phyloP scores from a whole-genome alignment of 2,797 vertebrate species.

The Bufotes viridis region DNA sequence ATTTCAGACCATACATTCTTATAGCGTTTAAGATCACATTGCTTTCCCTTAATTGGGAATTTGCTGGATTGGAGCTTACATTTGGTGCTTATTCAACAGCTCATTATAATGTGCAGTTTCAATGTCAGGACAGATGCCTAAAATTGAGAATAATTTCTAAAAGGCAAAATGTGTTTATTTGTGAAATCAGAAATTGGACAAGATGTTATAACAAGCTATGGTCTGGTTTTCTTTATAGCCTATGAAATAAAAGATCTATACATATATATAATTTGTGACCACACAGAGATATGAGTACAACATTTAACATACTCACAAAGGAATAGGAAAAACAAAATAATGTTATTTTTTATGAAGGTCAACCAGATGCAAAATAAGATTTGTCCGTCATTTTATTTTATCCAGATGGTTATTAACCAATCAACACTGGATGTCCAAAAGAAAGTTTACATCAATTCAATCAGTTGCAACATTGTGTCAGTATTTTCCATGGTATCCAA shows the following conservation, averaged over 20 bases:
- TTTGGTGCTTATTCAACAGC: slow-evolving; percentile 65
- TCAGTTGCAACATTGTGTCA: slow-evolving; percentile 32
- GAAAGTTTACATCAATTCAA: slow-evolving; percentile 45
- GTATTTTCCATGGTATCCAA: slow-evolving; percentile 27
- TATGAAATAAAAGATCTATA: slow-evolving; percentile 68
- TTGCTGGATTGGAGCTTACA: slow-evolving; percentile 66
- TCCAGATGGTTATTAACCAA: slow-evolving; percentile 21
- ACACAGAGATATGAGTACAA: slow-evolving; percentile 68
- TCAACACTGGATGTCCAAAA: slow-evolving; percentile 34
- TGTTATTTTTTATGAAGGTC: slow-evolving; percentile 41
- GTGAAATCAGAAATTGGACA: slow-evolving; percentile 68
- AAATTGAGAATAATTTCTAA: slow-evolving; percentile 62
- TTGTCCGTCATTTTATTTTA: slow-evolving; percentile 26
- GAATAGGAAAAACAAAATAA: slow-evolving; percentile 65
- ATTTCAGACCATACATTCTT: slow-evolving; percentile 16
- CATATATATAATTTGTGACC: slow-evolving; percentile 64
- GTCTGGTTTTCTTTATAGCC: slow-evolving; percentile 62
- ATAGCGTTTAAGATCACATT: slow-evolving; percentile 42
- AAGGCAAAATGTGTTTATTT: slow-evolving; percentile 69
- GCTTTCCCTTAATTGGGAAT: slow-evolving; percentile 64
- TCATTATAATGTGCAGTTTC: slow-evolving; percentile 61
- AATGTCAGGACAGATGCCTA: slow-evolving; percentile 33
- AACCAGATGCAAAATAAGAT: slow-evolving; percentile 44
- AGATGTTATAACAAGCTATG: slow-evolving; percentile 63
- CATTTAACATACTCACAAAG: slow-evolving; percentile 66